phyloP scores from a whole-genome alignment of 2,888 invertebrate species.

The Drosophila heteroneura region DNA sequence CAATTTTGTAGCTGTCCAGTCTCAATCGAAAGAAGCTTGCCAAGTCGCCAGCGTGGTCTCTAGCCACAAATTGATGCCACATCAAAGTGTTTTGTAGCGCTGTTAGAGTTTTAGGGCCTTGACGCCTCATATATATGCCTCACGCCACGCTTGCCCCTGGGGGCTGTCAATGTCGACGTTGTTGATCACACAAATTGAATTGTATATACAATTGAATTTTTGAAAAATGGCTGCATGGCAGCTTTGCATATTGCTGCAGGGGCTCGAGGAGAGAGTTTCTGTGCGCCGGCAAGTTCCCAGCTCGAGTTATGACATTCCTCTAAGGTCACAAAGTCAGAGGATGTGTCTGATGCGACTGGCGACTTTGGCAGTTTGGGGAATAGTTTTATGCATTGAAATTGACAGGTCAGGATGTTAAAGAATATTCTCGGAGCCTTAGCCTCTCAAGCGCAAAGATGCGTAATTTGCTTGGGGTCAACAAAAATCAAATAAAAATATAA shows the following conservation, averaged over 20 bases:
- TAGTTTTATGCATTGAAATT: conserved; percentile 59
- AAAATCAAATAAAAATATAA: background rate
- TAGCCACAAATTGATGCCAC: conserved; percentile 45
- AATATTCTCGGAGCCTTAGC: conserved; percentile 18
- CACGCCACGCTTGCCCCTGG: conserved; percentile 14
- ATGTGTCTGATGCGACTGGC: conserved; percentile 43
- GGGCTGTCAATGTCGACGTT: conserved; percentile 64
- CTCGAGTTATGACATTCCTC: conserved; percentile 54
- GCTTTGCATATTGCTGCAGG: conserved; percentile 57
- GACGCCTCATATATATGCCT: conserved; percentile 19
- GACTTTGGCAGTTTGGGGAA: conserved; percentile 7
- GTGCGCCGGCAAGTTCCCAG: conserved; percentile 3
- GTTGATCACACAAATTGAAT: conserved; percentile 80
- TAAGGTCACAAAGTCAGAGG: conserved; percentile 54
- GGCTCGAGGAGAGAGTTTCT: conserved; percentile 1
- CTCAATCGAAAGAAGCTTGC: conserved; percentile 29
- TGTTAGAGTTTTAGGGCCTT: conserved; percentile 36
- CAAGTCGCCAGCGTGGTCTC: background rate
- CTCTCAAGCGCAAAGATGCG: conserved; percentile 26
- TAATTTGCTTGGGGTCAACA: conserved; percentile 34
- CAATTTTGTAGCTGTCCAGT: background rate
- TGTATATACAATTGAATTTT: conserved; percentile 78
- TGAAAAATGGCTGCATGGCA: conserved; percentile 68
- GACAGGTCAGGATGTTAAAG: conserved; percentile 61
- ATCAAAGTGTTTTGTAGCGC: conserved; percentile 63